These are phyloP conservation scores for Formicarius rufipectus DNA, from an alignment of 2,113 vertebrate species.

Conservation along the genomic window DNA sequence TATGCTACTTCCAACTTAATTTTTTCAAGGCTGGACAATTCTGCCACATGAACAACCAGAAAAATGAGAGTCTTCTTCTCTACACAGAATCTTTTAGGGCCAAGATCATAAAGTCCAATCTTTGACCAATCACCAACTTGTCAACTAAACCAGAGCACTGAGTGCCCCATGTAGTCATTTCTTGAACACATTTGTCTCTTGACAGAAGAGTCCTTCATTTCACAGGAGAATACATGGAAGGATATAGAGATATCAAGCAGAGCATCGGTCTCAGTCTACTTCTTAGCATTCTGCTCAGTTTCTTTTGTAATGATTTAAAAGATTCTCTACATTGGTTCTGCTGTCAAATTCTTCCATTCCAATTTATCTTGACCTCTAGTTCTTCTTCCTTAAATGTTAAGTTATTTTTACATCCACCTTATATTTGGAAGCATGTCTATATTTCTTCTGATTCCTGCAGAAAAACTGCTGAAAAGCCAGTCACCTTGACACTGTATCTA, in stretches of 20 bases:
- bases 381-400: neutral
- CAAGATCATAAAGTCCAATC: accelerated
- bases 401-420: neutral
- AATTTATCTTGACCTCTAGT: neutral
- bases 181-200: neutral
- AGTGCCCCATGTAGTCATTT: neutral
- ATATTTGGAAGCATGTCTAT: neutral
- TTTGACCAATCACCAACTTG: neutral
- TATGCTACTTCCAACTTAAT: neutral
- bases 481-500: neutral
- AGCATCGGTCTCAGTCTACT: neutral
- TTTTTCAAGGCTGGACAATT: neutral
- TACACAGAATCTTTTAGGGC: neutral
- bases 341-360: neutral
- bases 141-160: neutral
- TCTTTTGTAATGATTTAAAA: neutral
- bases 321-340: neutral
- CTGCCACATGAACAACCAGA: neutral
- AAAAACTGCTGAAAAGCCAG: neutral
- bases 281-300: neutral
- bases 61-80: neutral
- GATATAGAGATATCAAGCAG: neutral
- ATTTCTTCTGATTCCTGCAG: neutral
- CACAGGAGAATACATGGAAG: neutral
- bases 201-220: neutral